Base-by-base conservation (phyloP, 2,113 vertebrate species). In the Typhlomys cinereus region DNA sequence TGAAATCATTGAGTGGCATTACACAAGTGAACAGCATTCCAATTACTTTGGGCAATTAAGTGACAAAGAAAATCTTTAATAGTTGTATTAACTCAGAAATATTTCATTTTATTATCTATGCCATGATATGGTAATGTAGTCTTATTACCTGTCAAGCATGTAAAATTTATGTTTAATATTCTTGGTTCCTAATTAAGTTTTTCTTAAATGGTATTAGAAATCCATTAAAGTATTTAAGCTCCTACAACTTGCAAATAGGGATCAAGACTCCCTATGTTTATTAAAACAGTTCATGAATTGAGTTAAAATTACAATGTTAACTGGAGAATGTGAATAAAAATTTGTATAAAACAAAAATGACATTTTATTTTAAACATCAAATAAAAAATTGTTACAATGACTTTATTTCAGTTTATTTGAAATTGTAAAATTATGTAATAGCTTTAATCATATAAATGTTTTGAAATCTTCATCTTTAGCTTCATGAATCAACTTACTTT, bases 141-240 rank as follows among this genome's bases (percentile, higher is more conserved):
- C 8, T 89, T 90, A 93, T 90, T 95, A 88, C 67, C 67, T 93
- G 41, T 94, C 62, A 90, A 52, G 17, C n/a, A 88, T 59, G 23
- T 84, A 69, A 78, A 87, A 85, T 91, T n/a, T 85, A 93, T 69
- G 61, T 31, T 81, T 93, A 95, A 92, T 93, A 91, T 27, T 89
- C 66, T 85, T 54, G 54, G 27, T 76, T 93, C 4, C 62, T 91
- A 89, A 93, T 94, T 93, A 94, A 46, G 36, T 84, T 94, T 96
- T 89, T 84, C 50, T 76, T 94, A 71, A 84, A 87, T 89, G 78
- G 2, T 92, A 89, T 91, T 89, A 91, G n/a, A 94, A 88, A 95
- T 71, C 29, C 61, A 95, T 95, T 88, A 85, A 95, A 81, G 13
- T 88, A 46, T 39, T 94, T 93, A 81, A 93, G 36, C 73, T 71